Evolutionary conservation across 2,888 invertebrate species (phyloP).

Genomic region (Dicranocentrus wangi): DNA sequence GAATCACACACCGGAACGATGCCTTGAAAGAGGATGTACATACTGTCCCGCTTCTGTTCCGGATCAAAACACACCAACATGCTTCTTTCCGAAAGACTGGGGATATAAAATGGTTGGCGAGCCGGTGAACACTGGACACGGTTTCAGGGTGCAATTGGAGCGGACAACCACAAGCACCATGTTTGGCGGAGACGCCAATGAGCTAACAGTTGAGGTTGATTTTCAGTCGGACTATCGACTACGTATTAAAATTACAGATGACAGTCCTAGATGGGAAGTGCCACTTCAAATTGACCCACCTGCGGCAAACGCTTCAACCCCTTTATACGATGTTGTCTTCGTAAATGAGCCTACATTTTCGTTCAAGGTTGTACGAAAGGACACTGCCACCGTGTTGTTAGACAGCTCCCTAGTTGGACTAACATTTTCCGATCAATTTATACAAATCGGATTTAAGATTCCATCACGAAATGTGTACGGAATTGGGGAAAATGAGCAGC

Average conservation of each 20-base stretch:
- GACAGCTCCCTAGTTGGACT: constrained; percentile 75
- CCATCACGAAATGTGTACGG: constrained; percentile 75
- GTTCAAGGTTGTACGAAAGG: constrained; percentile 73
- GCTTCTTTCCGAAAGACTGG: constrained; percentile 60
- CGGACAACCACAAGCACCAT: constrained; percentile 51
- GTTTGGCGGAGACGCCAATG: constrained; percentile 64
- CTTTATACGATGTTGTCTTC: constrained; percentile 71
- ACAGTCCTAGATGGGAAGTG: constrained; percentile 66
- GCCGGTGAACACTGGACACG: constrained; percentile 45
- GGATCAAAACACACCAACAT: constrained; percentile 61
- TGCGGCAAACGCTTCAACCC: constrained; percentile 54
- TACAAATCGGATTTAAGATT: constrained; percentile 75
- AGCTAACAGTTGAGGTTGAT: constrained; percentile 60
- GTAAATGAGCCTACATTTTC: constrained; percentile 72
- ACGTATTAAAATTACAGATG: constrained; percentile 62
- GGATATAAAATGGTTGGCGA: constrained; percentile 47
- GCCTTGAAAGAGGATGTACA: constrained; percentile 82
- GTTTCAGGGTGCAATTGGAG: constrained; percentile 44
- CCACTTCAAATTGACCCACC: constrained; percentile 63
- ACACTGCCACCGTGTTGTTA: constrained; percentile 65
- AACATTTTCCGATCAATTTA: constrained; percentile 76
- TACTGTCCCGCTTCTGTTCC: constrained; percentile 76
- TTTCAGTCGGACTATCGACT: constrained; percentile 70
- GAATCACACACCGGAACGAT: constrained; percentile 77
- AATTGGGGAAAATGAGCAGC: too few relatives aligned